A percentile compares a stretch with the other conserved stretches of the same genome.
These are phyloP conservation scores for Rhabdornis inornatus DNA, from an alignment of 2,113 vertebrate genomes.

Conservation along the genomic window DNA sequence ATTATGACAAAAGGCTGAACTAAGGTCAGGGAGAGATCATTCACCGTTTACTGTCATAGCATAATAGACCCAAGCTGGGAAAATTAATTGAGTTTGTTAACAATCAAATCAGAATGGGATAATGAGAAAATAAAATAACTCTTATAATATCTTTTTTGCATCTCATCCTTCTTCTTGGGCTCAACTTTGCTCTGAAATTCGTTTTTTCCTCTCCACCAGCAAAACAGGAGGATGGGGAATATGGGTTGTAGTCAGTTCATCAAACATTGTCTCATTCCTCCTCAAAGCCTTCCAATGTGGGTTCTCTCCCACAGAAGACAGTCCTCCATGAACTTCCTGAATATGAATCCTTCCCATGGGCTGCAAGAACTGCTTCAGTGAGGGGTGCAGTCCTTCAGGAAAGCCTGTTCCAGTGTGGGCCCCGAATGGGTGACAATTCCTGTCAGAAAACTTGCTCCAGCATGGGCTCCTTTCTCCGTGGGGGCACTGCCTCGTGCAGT, in stretches of 20 bases:
- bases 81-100: neutral
- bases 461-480: neutral
- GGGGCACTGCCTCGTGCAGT: neutral
- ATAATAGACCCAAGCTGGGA: neutral
- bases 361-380: neutral
- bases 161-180: neutral
- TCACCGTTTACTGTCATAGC: neutral
- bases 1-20: neutral
- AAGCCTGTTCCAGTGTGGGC: neutral
- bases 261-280: neutral
- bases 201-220: neutral
- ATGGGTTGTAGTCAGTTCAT: neutral
- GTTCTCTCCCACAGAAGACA: neutral
- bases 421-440: neutral
- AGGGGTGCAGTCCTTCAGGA: neutral
- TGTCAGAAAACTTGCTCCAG: neutral
- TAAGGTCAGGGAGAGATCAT: neutral
- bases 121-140: neutral
- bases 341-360: neutral
- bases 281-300: neutral
- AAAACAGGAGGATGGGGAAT: neutral
- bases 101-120: neutral
- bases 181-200: neutral
- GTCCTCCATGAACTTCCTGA: neutral
- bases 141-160: neutral